A percentile compares a stretch with the other conserved stretches of the same genome.
These are phyloP conservation scores for Rousettus leschenaultii DNA, from an alignment of 2,113 vertebrate genomes.

Conservation along the genomic window DNA sequence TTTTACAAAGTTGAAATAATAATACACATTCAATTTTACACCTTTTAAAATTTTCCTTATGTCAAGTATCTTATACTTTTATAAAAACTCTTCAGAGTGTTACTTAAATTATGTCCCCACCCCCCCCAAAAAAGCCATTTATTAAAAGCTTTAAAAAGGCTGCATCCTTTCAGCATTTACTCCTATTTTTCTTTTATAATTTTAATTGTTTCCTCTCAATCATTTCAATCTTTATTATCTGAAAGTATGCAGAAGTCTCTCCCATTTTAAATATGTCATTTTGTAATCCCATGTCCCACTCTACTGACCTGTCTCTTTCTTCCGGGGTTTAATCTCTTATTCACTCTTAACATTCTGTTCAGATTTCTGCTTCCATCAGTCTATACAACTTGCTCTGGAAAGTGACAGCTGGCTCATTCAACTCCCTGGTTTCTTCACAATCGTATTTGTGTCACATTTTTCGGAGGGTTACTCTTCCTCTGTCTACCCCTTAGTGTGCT, in stretches of 20 bases:
- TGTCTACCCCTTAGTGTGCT: not conserved
- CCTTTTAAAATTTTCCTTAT: not conserved
- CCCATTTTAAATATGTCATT: not conserved
- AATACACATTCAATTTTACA: not conserved
- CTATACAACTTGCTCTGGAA: not conserved
- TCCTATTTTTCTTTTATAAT: not conserved
- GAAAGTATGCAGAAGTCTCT: not conserved
- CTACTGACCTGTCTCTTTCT: not conserved
- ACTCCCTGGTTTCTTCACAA: not conserved
- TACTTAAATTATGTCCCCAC: not conserved
- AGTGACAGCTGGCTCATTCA: not conserved
- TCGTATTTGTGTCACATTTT: not conserved
- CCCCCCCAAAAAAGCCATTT: not conserved
- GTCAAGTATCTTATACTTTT: not conserved
- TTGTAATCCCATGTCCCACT: not conserved
- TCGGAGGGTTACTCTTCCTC: not conserved
- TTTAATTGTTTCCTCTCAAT: not conserved
- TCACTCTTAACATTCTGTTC: not conserved
- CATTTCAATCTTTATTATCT: not conserved
- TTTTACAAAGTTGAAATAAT: constrained; percentile 4
- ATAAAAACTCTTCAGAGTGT: not conserved
- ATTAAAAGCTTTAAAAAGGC: not conserved
- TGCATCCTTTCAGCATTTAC: not conserved
- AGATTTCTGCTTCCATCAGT: not conserved
- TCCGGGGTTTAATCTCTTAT: not conserved